phyloP scores from a whole-genome alignment of 2,888 invertebrate species.

The Rhaphigaster nebulosa region DNA sequence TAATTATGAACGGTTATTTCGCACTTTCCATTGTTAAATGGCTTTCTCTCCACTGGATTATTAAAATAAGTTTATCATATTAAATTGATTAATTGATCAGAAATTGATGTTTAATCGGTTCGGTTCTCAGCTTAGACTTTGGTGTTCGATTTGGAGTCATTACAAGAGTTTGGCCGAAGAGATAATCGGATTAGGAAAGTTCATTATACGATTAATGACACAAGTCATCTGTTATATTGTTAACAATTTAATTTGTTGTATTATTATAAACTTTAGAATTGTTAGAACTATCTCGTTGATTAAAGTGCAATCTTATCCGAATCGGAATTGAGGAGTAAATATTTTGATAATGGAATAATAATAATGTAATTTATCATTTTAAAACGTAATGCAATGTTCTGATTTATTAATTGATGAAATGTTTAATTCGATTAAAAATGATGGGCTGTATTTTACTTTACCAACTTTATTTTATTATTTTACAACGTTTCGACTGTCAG shows the following conservation, averaged over 20 bases:
- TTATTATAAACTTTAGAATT: neutral
- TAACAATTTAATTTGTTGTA: neutral
- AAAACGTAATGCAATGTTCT: too few species aligned
- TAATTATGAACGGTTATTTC: neutral
- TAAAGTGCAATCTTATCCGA: neutral
- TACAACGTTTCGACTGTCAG: too few species aligned
- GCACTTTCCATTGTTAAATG: neutral
- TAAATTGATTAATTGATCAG: neutral
- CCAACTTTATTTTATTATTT: too few species aligned
- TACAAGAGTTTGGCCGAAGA: neutral
- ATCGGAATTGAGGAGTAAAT: neutral
- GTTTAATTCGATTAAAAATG: too few species aligned
- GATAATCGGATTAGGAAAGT: neutral
- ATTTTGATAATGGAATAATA: too few species aligned
- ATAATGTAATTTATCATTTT: too few species aligned
- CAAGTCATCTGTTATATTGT: neutral
- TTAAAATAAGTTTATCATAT: neutral
- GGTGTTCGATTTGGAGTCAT: neutral
- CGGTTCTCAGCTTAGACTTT: neutral
- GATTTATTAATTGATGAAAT: too few species aligned
- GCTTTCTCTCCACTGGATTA: neutral
- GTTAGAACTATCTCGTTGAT: neutral
- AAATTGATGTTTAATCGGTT: neutral
- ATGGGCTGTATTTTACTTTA: too few species aligned
- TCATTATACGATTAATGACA: neutral